Evolutionary conservation across 2,888 invertebrate genomes (phyloP).

Genomic region (Orthosia cruda): DNA sequence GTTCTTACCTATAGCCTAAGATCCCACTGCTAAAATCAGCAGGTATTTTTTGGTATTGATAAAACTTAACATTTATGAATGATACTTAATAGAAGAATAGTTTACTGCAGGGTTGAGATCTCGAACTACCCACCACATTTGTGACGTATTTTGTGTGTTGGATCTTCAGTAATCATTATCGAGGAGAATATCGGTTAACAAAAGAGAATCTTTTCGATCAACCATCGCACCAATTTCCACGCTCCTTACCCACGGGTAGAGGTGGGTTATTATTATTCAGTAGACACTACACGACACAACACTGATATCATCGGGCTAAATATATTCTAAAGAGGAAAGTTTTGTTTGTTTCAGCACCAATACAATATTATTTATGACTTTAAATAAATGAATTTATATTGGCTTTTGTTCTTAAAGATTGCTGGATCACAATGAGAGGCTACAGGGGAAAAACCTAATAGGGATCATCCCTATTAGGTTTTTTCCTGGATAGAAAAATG

Average conservation of each 20-base stretch:
- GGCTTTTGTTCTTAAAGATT: not conserved
- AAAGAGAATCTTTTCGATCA: slow-evolving; percentile 15
- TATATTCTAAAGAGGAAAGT: slow-evolving; percentile 49
- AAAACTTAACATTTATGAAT: too few relatives aligned
- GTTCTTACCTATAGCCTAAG: too few relatives aligned
- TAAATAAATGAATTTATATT: not conserved
- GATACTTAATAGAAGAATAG: too few relatives aligned
- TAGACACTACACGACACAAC: slow-evolving; percentile 36
- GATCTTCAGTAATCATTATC: not conserved
- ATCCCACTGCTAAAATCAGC: too few relatives aligned
- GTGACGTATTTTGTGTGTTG: not conserved
- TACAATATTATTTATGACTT: slow-evolving; percentile 27
- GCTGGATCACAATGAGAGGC: not conserved
- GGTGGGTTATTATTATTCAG: slow-evolving; percentile 49
- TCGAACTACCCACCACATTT: too few relatives aligned
- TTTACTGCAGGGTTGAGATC: too few relatives aligned
- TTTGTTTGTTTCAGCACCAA: slow-evolving; percentile 34
- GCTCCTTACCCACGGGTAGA: slow-evolving; percentile 29
- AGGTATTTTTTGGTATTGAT: too few relatives aligned
- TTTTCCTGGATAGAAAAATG: too few relatives aligned
- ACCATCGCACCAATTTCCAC: slow-evolving; percentile 25
- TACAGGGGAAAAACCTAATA: not conserved
- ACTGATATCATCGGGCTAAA: slow-evolving; percentile 57
- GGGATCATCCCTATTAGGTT: too few relatives aligned
- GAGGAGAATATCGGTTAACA: slow-evolving; percentile 15